These are phyloP conservation scores for Tyria jacobaeae DNA, from an alignment of 2,888 invertebrate genomes.

Conservation along the genomic window DNA sequence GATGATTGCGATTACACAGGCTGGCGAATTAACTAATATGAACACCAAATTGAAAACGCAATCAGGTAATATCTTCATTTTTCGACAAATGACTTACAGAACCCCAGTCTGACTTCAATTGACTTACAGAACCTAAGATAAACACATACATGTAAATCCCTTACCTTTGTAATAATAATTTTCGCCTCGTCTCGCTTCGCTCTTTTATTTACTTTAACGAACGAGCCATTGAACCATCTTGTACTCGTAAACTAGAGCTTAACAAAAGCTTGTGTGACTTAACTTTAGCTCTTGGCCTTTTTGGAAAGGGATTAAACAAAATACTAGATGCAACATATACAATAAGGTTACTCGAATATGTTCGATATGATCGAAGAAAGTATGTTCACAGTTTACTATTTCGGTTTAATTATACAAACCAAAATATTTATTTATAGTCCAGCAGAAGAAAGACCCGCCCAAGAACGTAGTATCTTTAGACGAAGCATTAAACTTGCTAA, in stretches of 20 bases:
- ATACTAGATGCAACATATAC: background rate
- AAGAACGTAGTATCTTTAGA: constrained; percentile 93
- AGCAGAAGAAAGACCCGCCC: constrained; percentile 87
- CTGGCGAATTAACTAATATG: constrained; percentile 84
- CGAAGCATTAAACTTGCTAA: constrained; percentile 95
- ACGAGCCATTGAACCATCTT: no score
- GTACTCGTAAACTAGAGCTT: no score
- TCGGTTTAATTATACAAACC: background rate
- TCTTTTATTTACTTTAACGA: no score
- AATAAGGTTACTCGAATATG: background rate
- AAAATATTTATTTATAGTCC: constrained; percentile 68
- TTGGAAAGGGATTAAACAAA: background rate
- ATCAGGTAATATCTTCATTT: constrained; percentile 59
- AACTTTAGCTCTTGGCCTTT: background rate
- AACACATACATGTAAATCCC: no score
- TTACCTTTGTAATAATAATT: no score
- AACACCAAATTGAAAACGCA: constrained; percentile 75
- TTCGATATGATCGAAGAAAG: no score
- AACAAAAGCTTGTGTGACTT: no score
- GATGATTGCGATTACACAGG: constrained; percentile 94
- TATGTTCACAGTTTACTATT: no score
- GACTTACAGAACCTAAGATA: no score
- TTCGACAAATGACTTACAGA: background rate
- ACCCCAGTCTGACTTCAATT: no score
- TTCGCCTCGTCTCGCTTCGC: no score